phyloP scores from a whole-genome alignment of 2,113 vertebrate species.

The Litocranius walleri region DNA sequence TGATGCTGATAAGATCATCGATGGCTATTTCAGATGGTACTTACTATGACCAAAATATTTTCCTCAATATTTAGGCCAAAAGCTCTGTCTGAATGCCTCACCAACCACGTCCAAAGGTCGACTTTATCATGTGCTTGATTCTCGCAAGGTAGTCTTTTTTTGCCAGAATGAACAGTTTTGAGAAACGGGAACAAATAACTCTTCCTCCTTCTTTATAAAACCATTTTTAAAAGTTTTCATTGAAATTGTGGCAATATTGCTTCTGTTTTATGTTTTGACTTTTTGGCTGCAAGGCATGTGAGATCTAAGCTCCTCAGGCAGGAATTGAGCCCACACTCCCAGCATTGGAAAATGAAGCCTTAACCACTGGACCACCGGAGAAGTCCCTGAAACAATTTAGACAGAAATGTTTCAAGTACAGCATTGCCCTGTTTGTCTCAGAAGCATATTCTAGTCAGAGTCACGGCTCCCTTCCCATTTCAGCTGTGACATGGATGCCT shows the following conservation, averaged over 20 bases:
- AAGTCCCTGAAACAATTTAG: neutral
- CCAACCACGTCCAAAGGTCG: neutral
- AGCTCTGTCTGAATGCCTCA: neutral
- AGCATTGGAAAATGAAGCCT: neutral
- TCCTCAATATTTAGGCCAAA: neutral
- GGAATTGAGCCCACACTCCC: neutral
- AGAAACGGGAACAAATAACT: neutral
- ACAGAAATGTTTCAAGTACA: neutral
- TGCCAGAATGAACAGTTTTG: neutral
- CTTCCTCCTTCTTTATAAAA: neutral
- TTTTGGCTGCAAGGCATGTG: neutral
- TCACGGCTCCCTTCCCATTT: fast-evolving
- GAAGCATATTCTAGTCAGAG: neutral
- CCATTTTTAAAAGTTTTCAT: neutral
- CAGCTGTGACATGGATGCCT: too few species aligned
- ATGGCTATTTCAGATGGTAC: neutral
- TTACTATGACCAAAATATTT: neutral
- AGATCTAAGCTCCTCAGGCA: neutral
- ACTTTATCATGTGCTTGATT: neutral
- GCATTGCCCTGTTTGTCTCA: neutral
- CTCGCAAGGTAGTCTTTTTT: neutral
- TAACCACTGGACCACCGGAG: neutral
- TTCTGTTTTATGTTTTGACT: neutral
- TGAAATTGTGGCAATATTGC: neutral
- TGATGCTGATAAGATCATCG: neutral